Base-by-base conservation (phyloP, 1,140 invertebrate species). In the Vanessa atalanta region DNA sequence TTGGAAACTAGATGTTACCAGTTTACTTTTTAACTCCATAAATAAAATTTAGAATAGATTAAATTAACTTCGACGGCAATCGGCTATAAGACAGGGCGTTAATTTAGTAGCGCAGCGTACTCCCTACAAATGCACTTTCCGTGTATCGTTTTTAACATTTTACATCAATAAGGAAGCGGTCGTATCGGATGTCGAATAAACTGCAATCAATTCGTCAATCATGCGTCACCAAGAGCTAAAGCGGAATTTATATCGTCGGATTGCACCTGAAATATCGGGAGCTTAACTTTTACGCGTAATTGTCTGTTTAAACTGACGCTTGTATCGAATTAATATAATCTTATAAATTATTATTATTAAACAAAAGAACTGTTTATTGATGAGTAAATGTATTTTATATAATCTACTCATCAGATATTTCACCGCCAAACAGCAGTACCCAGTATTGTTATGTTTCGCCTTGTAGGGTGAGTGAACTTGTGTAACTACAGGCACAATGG, bases 171-270 rank as follows among this genome's bases (percentile, higher is more conserved):
- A 61, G 57, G 57, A 61, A 37, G 15, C 26, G 20, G 57, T 26
- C 55, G 23, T 43, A 31, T 37, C 26, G 23, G 14, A 61, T 61
- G 57, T 61, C 57, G 37, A 43, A 55, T 72, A 65, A 65, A 65
- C 48, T 55, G 70, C 70, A 72, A 65, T 47, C 63, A 37, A 72
- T 72, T 72, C 70, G 70, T 72, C 70, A 72, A 72, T 72, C 70
- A 55, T 20, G 31, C 63, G 57, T 65, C 70, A 65, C 61, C 63
- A 65, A 64, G 16, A 65, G 47, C 48, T 65, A 47, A 72, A 72
- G 70, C 70, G 26, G 61, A 61, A 72, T 72, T 72, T 65, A 72
- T 72, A 23, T 65, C 48, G 65, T 47, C 23, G 70, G 66, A 63
- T 65, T 72, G 48, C 61, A 72, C 50, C 60, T 72, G 70, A 72